phyloP scores from a whole-genome alignment of 2,797 vertebrate species.

The Sebastes baramenuke region DNA sequence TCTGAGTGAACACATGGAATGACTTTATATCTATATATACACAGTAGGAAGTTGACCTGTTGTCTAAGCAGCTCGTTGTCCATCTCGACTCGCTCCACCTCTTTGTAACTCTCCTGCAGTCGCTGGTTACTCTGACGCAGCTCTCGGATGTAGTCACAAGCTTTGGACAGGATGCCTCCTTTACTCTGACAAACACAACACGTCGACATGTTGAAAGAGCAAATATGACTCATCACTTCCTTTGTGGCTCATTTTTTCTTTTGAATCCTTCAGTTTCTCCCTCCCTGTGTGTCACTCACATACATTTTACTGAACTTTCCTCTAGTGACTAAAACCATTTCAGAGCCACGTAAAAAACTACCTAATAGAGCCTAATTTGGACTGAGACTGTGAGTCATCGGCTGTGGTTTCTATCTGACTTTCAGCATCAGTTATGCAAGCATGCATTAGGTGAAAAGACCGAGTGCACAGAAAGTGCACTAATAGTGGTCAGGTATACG shows the following conservation, averaged over 20 bases:
- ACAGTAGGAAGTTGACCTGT: conserved; percentile 78
- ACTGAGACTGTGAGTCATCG: not conserved
- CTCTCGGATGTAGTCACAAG: conserved; percentile 94
- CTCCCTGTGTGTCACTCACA: not conserved
- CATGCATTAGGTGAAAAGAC: not conserved
- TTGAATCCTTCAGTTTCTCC: not conserved
- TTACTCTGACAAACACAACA: conserved; percentile 84
- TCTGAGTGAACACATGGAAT: not conserved
- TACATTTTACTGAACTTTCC: not conserved
- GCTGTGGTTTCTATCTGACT: not conserved
- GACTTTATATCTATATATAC: not conserved
- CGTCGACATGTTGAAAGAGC: not conserved
- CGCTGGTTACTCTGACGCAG: conserved; percentile 92
- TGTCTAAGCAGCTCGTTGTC: conserved; percentile 94
- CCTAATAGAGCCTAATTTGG: not conserved
- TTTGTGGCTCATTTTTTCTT: not conserved
- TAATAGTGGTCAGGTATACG: not conserved
- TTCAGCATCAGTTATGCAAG: not conserved
- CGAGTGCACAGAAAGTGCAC: not conserved
- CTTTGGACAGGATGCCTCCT: conserved; percentile 95
- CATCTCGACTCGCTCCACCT: conserved; percentile 91
- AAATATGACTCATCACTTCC: not conserved
- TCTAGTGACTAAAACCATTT: not conserved
- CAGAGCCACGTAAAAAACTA: not conserved
- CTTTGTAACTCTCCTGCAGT: conserved; percentile 92